Evolutionary conservation across 2,888 invertebrate species (phyloP).

Genomic region (Pyralis farinalis): DNA sequence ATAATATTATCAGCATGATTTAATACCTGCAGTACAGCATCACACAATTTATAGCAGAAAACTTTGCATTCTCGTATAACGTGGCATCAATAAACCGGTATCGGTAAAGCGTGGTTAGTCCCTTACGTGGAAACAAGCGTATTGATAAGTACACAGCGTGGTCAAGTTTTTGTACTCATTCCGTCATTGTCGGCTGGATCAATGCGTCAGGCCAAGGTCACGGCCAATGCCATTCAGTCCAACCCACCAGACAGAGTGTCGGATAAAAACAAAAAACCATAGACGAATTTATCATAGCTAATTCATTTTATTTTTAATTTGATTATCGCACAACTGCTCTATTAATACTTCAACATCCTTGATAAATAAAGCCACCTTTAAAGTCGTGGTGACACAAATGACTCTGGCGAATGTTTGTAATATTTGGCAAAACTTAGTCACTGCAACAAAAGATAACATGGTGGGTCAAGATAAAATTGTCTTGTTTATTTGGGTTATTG

Average conservation of each 20-base stretch:
- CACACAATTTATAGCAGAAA: too few relatives aligned
- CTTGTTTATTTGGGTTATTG: not conserved
- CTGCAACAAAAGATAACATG: not conserved
- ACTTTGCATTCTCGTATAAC: not conserved
- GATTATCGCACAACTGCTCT: not conserved
- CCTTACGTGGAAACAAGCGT: not conserved
- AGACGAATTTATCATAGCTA: not conserved
- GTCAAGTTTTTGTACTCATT: constrained; percentile 2
- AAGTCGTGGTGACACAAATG: not conserved
- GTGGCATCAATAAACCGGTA: not conserved
- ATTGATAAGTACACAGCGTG: not conserved
- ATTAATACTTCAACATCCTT: too few relatives aligned
- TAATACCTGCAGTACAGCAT: too few relatives aligned
- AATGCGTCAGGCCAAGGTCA: constrained; percentile 8
- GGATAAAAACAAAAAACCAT: constrained; percentile 8
- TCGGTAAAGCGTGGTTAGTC: not conserved
- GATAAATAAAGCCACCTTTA: too few relatives aligned
- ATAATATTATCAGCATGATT: too few relatives aligned
- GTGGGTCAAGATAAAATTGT: constrained; percentile 6
- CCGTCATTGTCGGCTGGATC: not conserved
- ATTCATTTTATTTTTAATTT: not conserved
- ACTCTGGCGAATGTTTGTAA: constrained; percentile 4
- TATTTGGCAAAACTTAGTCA: not conserved
- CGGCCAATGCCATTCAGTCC: constrained; percentile 5
- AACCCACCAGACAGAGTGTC: constrained; percentile 2